Conservation (phyloP, 1,140 invertebrate species). For the Drosophila lacertosa region DNA sequence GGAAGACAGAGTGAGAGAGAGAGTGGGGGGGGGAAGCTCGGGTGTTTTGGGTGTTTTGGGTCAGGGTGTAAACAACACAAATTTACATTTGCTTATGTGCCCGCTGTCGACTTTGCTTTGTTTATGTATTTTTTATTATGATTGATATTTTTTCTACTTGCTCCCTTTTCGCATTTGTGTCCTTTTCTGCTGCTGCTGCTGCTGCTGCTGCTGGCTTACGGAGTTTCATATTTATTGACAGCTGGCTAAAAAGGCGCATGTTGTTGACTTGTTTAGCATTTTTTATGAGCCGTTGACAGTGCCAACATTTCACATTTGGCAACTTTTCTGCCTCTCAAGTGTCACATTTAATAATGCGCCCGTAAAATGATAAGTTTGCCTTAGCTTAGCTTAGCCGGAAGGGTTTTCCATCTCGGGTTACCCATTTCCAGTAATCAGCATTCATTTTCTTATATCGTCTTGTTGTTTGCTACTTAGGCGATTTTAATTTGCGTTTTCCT, state of each 20-base stretch:
- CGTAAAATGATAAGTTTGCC: conserved; percentile 38
- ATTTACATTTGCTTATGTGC: conserved; percentile 55
- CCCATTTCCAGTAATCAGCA: background rate
- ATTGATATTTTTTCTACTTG: conserved; percentile 50
- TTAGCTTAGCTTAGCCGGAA: background rate
- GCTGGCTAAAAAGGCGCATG: conserved; percentile 49
- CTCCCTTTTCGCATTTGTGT: conserved; percentile 1
- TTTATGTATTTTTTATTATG: conserved; percentile 61
- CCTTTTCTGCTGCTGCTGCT: background rate
- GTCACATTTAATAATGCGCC: conserved; percentile 53
- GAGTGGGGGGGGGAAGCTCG: background rate
- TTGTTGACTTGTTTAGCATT: conserved; percentile 59
- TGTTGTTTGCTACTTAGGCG: background rate
- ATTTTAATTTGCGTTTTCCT: background rate
- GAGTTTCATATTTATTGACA: conserved; percentile 56
- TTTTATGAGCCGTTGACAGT: conserved; percentile 52
- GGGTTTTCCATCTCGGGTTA: conserved; percentile 2
- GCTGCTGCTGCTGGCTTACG: conserved; percentile 32
- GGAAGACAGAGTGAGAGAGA: background rate
- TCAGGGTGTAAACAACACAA: conserved; percentile 30
- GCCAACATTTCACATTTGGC: conserved; percentile 20
- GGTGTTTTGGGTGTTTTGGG: background rate
- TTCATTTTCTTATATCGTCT: background rate
- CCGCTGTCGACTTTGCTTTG: conserved; percentile 53
- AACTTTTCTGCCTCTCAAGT: conserved; percentile 27